Base-by-base conservation (phyloP, 2,113 vertebrate species). In the Podilymbus podiceps region DNA sequence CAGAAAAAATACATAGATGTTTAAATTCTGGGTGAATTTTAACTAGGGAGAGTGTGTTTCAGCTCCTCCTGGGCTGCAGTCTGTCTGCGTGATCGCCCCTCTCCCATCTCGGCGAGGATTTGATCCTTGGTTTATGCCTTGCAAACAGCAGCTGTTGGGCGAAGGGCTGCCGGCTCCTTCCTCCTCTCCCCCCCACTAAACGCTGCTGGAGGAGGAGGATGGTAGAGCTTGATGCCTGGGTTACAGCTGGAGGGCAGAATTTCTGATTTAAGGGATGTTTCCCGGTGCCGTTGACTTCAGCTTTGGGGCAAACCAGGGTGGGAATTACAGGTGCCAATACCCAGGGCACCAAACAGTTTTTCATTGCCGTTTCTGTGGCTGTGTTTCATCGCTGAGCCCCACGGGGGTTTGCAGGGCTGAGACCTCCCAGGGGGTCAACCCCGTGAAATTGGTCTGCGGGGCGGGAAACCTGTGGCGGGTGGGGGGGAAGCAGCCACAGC, bases 381-480 rank as follows among this genome's bases (percentile, higher is more conserved):
- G 2, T 33, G 6, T 69, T 69, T 63, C 31, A 5, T 8, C 27
- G 28, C 67, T 38, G 69, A 85, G 24, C 47, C 40, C 40, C 22
- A 3, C 2, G 3, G 42, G 1, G 2, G 23, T 49, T 63, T 82
- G 67, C 42, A 42, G 74, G 2, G 0, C 21, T 1, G 59, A 49
- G 40, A 52, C 12, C 42, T 71, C 50, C 9, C 9, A 0, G 24
- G 5, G 31, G 16, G 0, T 44, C 27, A n/a, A 8, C 42, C 4
- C 12, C 14, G 20, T 63, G 24, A 49, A 24, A 12, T 12, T 11
- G 20, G 5, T 27, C n/a, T 15, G 3, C 38, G 2, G 35, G 69
- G 44, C 62, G 49, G 71, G 31, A 63, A 59, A 67, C n/a, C 33
- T 22, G 56, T 1, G 0, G 22, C 0, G 0, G 8, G 63, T 6